phyloP scores from a whole-genome alignment of 2,888 invertebrate genomes.

The Marasmarcha lunaedactyla region DNA sequence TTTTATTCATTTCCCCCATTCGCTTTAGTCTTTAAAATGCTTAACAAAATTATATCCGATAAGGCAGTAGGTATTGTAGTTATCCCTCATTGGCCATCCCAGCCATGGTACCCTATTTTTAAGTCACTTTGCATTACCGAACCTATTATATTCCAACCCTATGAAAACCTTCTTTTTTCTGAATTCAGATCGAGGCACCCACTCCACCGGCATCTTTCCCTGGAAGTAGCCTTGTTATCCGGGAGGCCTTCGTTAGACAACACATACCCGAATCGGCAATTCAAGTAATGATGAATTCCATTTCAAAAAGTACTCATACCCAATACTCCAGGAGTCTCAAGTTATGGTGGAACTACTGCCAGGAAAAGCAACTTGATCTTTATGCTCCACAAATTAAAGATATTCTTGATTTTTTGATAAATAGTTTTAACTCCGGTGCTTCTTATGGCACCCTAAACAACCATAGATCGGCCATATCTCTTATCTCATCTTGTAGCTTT shows the following conservation, averaged over 20 bases:
- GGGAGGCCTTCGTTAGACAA: constrained; percentile 8
- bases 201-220: constrained; percentile 1
- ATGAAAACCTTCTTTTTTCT: constrained; percentile 9
- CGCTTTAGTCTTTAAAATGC: too few relatives aligned
- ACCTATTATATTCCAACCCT: constrained; percentile 5
- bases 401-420: constrained; percentile 6
- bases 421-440: constrained; percentile 4
- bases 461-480: constrained; percentile 12
- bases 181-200: constrained; percentile 11
- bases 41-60: too few relatives aligned
- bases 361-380: neutral
- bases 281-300: constrained; percentile 10
- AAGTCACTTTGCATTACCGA: neutral
- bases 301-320: constrained; percentile 8
- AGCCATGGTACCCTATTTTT: neutral
- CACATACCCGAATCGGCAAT: constrained; percentile 6
- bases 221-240: constrained; percentile 12
- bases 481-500: constrained; percentile 7
- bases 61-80: too few relatives aligned
- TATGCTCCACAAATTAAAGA: neutral
- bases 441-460: constrained; percentile 12
- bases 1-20: too few relatives aligned
- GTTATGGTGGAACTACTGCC: constrained; percentile 11
- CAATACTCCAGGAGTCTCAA: constrained; percentile 9
- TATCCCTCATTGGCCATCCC: neutral